Evolutionary conservation across 2,113 vertebrate species (phyloP), one percentile per base, ranked within the genome.

Genomic region (Cottus gobio): DNA sequence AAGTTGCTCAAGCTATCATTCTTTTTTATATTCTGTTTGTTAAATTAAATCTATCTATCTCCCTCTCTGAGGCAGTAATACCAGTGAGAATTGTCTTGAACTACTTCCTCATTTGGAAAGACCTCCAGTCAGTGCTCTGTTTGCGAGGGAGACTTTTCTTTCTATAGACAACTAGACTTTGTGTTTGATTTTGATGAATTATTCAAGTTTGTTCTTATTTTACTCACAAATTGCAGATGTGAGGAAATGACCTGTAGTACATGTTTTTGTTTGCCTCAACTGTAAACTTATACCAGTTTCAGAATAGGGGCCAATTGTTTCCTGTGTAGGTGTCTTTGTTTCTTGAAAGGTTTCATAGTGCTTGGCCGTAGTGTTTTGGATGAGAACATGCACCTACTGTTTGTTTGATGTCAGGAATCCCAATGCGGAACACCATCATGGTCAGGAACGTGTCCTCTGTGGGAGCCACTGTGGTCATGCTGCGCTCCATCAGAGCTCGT

Each of bases 381-480:
- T 70, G 66, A 72, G 26, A 71, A 60, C 62, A 60, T 70, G 75
- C 82, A 93, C 96, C 94, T 94, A 98, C 97, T 85, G 97, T 97
- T 92, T 98, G 97, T 86, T 97, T 97, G 90, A 98, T 95, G 92
- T 98, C 97, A 0, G 97, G 97, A 80, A 98, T 97, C 58, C 97
- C 97, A 11, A 98, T 95, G 70, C 97, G 95, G 87, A 97, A 97
- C 89, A 97, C 96, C 93, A 96, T 95, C 93, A 97, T 97, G 88
- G 96, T 96, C 83, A 96, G 93, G 82, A 94, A 95, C 15, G 94
- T 86, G 87, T 97, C 96, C 69, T 97, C 96, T 28, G 91, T 67
- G 2, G 91, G 93, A 1, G 86, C 81, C 20, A 95, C 92, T 2
- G 96, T 93, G 67, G 96, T 96, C 96, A 96, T 96, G 90, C 96